These are phyloP conservation scores for Malacosoma neustria DNA, from an alignment of 2,888 invertebrate species.

Conservation along the genomic window DNA sequence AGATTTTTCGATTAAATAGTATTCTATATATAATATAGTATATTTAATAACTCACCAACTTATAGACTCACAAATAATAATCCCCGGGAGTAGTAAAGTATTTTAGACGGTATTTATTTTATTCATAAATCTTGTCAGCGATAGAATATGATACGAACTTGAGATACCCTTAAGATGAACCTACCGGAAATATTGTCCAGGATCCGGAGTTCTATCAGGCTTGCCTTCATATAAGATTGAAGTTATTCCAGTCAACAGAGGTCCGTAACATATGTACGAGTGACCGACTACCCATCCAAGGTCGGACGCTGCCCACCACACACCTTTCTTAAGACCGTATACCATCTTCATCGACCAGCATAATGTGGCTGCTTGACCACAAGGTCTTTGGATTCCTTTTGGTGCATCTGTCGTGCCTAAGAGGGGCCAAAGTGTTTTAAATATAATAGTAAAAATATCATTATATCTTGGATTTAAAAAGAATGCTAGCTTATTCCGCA, in stretches of 20 bases:
- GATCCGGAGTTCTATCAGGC: constrained; percentile 95
- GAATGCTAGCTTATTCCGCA: too few species aligned
- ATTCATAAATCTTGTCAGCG: too few species aligned
- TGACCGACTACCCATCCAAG: constrained; percentile 96
- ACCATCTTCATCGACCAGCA: constrained; percentile 89
- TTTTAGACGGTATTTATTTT: too few species aligned
- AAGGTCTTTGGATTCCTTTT: constrained; percentile 87
- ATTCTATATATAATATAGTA: too few species aligned
- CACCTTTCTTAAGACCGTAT: constrained; percentile 85
- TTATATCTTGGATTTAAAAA: too few species aligned
- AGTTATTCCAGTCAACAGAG: constrained; percentile 86
- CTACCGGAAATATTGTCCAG: constrained; percentile 92
- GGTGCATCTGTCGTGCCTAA: constrained; percentile 65
- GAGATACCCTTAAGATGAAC: background rate
- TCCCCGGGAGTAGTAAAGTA: too few species aligned
- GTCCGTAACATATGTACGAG: constrained; percentile 95
- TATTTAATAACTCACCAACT: too few species aligned
- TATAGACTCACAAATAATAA: too few species aligned
- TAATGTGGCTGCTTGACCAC: constrained; percentile 90
- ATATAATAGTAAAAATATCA: constrained; percentile 10
- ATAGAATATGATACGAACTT: too few species aligned
- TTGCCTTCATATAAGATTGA: constrained; percentile 93
- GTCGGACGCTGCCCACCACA: constrained; percentile 95
- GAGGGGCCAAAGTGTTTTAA: constrained; percentile 37
- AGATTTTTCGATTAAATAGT: too few species aligned